phyloP scores from a whole-genome alignment of 2,113 vertebrate species.

The Heptranchias perlo region DNA sequence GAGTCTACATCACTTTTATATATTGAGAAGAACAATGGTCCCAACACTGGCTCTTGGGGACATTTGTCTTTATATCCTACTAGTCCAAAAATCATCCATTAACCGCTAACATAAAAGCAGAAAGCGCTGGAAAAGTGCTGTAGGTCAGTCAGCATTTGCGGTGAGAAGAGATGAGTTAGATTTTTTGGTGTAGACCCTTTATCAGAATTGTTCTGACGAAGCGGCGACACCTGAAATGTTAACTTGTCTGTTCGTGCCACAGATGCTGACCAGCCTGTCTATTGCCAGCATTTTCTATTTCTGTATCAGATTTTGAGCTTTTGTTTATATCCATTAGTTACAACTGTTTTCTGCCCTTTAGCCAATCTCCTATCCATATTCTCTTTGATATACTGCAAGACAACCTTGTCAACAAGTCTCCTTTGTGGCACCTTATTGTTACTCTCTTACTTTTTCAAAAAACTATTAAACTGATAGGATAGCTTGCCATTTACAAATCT shows the following conservation, averaged over 20 bases:
- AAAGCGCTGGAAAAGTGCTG: too few relatives aligned
- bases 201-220: too few relatives aligned
- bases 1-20: not conserved
- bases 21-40: not conserved
- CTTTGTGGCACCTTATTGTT: not conserved
- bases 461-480: not conserved
- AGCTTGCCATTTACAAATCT: not conserved
- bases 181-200: too few relatives aligned
- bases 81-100: not conserved
- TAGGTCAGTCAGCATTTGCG: too few relatives aligned
- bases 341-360: too few relatives aligned
- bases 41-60: not conserved
- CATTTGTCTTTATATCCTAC: not conserved
- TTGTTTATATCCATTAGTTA: too few relatives aligned
- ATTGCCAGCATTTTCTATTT: not conserved
- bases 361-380: not conserved
- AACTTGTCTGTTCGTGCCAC: too few relatives aligned
- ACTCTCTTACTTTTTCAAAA: not conserved
- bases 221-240: too few relatives aligned
- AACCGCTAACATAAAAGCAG: too few relatives aligned
- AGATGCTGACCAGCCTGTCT: not conserved
- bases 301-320: not conserved
- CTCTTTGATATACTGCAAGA: not conserved
- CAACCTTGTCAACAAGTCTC: not conserved
- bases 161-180: too few relatives aligned